Conservation (phyloP, 2,888 invertebrate genomes). For the Apotomis betuletana region DNA sequence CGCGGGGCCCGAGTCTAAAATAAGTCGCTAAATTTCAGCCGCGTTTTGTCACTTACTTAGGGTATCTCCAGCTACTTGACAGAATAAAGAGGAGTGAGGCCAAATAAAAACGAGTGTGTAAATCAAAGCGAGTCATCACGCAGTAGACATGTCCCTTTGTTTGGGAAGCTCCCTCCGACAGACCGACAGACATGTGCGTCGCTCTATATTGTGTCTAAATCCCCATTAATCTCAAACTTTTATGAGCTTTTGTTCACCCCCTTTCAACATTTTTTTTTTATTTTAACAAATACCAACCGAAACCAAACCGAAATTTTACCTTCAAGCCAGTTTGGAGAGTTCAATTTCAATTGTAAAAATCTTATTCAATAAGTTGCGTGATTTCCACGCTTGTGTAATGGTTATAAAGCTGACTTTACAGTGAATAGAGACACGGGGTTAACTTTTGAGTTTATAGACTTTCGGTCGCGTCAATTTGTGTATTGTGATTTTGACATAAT, state of each 20-base stretch:
- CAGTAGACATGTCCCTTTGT: constrained; percentile 26
- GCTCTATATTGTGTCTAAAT: constrained; percentile 77
- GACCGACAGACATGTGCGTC: constrained; percentile 69
- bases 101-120: constrained; percentile 1
- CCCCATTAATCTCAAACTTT: constrained; percentile 83
- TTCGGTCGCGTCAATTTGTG: constrained; percentile 82
- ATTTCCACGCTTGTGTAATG: constrained; percentile 43
- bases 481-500: constrained; percentile 83
- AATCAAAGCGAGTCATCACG: constrained; percentile 30
- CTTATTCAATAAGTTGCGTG: too few relatives aligned
- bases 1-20: not conserved
- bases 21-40: not conserved
- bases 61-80: not conserved
- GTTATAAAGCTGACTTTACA: constrained; percentile 50
- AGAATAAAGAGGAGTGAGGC: not conserved
- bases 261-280: constrained; percentile 70
- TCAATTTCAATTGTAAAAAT: constrained; percentile 14
- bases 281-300: constrained; percentile 56
- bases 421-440: constrained; percentile 56
- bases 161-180: constrained; percentile 51
- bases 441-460: constrained; percentile 80
- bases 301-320: constrained; percentile 47
- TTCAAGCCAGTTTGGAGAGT: constrained; percentile 40
- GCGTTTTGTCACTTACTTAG: not conserved
- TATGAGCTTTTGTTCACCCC: constrained; percentile 80